Conservation (phyloP, 2,888 invertebrate genomes). For the Orgyia antiqua region DNA sequence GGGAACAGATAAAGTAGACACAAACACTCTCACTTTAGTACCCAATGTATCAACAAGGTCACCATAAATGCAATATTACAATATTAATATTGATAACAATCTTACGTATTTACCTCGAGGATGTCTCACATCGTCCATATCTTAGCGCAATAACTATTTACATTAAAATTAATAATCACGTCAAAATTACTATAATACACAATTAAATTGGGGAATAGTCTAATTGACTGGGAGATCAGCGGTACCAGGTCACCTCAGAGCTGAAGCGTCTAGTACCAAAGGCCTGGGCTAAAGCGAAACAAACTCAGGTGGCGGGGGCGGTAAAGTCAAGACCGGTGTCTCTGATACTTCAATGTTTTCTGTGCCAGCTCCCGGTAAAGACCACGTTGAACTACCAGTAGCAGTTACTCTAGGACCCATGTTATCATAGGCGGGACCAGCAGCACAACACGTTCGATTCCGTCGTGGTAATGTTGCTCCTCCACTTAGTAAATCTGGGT, state of each 20-base stretch:
- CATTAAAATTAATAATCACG: slow-evolving; percentile 54
- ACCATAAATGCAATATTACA: slow-evolving; percentile 53
- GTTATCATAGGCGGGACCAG: slow-evolving; percentile 88
- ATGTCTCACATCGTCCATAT: slow-evolving; percentile 66
- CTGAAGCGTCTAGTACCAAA: slow-evolving; percentile 67
- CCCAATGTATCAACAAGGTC: slow-evolving; percentile 61
- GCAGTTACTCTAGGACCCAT: slow-evolving; percentile 95
- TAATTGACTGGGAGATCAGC: slow-evolving; percentile 61
- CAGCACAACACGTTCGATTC: slow-evolving; percentile 66
- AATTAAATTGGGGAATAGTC: slow-evolving; percentile 66
- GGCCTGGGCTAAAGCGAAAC: slow-evolving; percentile 73
- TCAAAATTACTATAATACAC: slow-evolving; percentile 51
- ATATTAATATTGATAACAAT: slow-evolving; percentile 73
- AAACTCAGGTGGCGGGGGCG: slow-evolving; percentile 78
- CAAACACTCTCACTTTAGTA: slow-evolving; percentile 37
- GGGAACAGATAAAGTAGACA: slow-evolving; percentile 50
- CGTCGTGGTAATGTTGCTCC: slow-evolving; percentile 71
- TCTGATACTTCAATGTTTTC: slow-evolving; percentile 57
- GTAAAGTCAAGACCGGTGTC: slow-evolving; percentile 65
- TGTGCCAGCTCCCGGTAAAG: slow-evolving; percentile 81
- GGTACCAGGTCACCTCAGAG: slow-evolving; percentile 74
- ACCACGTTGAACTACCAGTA: slow-evolving; percentile 89
- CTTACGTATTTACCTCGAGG: slow-evolving; percentile 68
- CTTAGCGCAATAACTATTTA: slow-evolving; percentile 54
- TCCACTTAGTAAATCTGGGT: slow-evolving; percentile 85